Evolutionary conservation across 2,797 vertebrate species (phyloP), one percentile per base, ranked within the genome.

Genomic region (Pantherophis vulpinus): DNA sequence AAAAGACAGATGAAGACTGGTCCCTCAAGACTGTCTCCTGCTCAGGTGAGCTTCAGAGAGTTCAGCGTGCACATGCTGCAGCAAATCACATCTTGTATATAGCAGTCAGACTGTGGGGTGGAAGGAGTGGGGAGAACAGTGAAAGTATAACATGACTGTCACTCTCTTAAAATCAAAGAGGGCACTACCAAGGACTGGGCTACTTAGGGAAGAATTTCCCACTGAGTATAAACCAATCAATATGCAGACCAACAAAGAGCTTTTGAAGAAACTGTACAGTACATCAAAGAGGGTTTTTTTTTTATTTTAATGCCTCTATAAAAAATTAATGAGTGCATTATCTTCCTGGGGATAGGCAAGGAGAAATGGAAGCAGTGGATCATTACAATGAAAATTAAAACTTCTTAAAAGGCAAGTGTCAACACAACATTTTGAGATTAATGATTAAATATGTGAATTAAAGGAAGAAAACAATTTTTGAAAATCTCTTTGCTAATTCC

Each of bases 301-400:
- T 25, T 25, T 95, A 96, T 96, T 97, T 97, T 96, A 96, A 96
- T 95, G 95, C 94, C 95, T 91, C 95, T 94, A 97, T 97, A 96
- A 96, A 97, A 97, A 96, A 96, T 96, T 96, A 97, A 97, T 97
- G 95, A 97, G 96, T 94, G 95, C 95, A 97, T 97, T 97, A 97
- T 96, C 94, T 97, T 97, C 95, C 90, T 91, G 95, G 95, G 95
- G 92, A 96, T 87, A 87, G 86, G 37, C 58, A 32, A 74, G 47
- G 51, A 56, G 58, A 63, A 89, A 58, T 66, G 32, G 87, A 47
- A 86, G 32, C 95, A 96, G 94, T 94, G 93, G 94, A 95, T 96
- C 94, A 94, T 92, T n/a, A 60, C 70, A 95, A 94, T 54, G 96
- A 96, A 83, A 94, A 97, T 93, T 87, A 96, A 97, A 96, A 96